Conservation (phyloP, 2,888 invertebrate species). For the Tubulanus polymorphus region DNA sequence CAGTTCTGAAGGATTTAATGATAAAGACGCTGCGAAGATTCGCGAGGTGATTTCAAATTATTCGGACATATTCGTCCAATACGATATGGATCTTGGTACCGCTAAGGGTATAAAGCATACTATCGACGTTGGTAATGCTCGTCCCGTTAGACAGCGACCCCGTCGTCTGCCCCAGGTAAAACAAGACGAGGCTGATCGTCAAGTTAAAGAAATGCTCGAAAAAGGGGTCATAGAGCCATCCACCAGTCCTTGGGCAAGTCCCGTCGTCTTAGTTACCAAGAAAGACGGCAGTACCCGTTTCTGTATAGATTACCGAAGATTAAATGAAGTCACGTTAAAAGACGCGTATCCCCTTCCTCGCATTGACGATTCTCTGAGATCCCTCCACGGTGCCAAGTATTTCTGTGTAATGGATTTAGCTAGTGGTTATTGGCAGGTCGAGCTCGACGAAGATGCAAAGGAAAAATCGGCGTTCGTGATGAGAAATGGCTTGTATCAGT, state of each 20-base stretch:
- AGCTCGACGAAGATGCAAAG: constrained; percentile 11
- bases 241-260: constrained; percentile 41
- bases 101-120: constrained; percentile 4
- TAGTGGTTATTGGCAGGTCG: constrained; percentile 13
- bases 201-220: constrained; percentile 9
- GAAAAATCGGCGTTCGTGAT: constrained; percentile 24
- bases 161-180: constrained; percentile 8
- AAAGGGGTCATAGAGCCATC: constrained; percentile 23
- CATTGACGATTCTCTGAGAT: constrained; percentile 12
- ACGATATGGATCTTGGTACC: constrained; percentile 6
- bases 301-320: constrained; percentile 29
- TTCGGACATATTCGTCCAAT: constrained; percentile 5
- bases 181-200: constrained; percentile 1
- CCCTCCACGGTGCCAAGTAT: constrained; percentile 8
- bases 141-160: constrained; percentile 7
- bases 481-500: constrained; percentile 21
- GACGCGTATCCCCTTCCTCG: constrained; percentile 13
- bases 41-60: neutral
- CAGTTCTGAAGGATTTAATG: too few species aligned
- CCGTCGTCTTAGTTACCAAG: constrained; percentile 46
- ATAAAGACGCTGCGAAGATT: neutral
- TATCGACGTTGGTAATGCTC: constrained; percentile 3
- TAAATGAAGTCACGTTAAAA: constrained; percentile 22
- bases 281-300: constrained; percentile 30
- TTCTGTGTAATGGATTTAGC: constrained; percentile 12